Percentiles rank a stretch among this genome's conserved stretches.
Evolutionary conservation across 2,888 invertebrate genomes (phyloP).

Genomic region (Eulithis testata): DNA sequence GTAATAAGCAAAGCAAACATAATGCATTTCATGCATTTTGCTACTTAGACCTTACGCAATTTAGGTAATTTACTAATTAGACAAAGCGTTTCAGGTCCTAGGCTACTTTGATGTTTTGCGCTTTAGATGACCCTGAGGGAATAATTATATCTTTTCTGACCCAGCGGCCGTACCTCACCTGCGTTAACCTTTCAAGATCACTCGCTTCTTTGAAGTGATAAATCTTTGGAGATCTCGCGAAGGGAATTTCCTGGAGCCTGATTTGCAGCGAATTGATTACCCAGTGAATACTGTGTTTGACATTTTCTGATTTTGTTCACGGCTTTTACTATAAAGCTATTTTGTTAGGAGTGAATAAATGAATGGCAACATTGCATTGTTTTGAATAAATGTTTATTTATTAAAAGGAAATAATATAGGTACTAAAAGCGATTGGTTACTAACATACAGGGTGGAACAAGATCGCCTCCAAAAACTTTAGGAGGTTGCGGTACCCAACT

Average conservation of each 20-base stretch:
- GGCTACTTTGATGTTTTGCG: too few species aligned
- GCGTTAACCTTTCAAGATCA: conserved; percentile 28
- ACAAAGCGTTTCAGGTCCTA: too few species aligned
- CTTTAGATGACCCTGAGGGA: too few species aligned
- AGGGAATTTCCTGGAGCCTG: conserved; percentile 26
- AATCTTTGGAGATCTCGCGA: conserved; percentile 30
- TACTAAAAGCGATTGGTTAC: too few species aligned
- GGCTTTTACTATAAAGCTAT: conserved; percentile 6
- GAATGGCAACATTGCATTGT: background rate
- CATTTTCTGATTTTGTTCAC: conserved; percentile 18
- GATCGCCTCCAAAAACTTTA: too few species aligned
- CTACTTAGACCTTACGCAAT: too few species aligned
- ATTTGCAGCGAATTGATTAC: conserved; percentile 32
- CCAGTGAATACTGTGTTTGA: conserved; percentile 22
- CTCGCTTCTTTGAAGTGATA: conserved; percentile 35
- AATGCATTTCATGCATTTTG: too few species aligned
- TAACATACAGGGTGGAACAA: too few species aligned
- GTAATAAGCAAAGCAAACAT: too few species aligned
- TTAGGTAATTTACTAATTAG: too few species aligned
- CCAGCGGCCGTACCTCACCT: conserved; percentile 8
- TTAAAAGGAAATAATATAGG: too few species aligned
- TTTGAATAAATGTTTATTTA: background rate
- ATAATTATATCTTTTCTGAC: background rate
- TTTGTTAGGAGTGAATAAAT: conserved; percentile 1
- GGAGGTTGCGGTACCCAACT: too few species aligned